phyloP scores from a whole-genome alignment of 2,888 invertebrate species.

The Automeris io region DNA sequence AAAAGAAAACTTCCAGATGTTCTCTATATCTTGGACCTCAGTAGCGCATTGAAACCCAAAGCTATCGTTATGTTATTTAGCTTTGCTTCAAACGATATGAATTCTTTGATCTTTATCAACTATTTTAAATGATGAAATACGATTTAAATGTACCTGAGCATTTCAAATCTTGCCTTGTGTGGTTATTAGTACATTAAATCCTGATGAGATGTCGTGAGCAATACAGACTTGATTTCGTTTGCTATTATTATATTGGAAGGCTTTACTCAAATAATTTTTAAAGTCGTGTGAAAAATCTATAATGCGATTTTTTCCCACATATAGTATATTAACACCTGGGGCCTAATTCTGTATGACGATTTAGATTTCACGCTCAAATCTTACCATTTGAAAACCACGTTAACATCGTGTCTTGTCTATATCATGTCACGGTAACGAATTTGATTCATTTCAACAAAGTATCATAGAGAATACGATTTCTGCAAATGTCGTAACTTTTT shows the following conservation, averaged over 20 bases:
- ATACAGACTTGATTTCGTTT: neutral
- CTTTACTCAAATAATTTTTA: too few species aligned
- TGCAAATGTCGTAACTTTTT: too few species aligned
- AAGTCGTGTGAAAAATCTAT: too few species aligned
- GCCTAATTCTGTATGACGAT: too few species aligned
- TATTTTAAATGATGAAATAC: neutral
- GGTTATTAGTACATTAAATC: neutral
- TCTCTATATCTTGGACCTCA: constrained; percentile 14
- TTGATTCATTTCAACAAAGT: too few species aligned
- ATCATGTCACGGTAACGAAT: too few species aligned
- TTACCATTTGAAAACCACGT: too few species aligned
- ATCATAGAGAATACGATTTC: too few species aligned
- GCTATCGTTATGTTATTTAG: constrained; percentile 42
- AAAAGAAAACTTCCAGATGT: constrained; percentile 13
- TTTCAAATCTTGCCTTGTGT: neutral
- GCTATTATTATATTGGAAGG: neutral
- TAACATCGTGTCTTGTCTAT: too few species aligned
- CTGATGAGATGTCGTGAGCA: neutral
- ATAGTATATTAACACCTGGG: too few species aligned
- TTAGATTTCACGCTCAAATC: too few species aligned
- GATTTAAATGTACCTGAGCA: neutral
- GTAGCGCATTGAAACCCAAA: constrained; percentile 33
- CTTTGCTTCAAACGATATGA: constrained; percentile 32
- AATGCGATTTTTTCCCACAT: too few species aligned
- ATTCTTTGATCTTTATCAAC: constrained; percentile 5